These are phyloP conservation scores for Priocnemis perturbator DNA, from an alignment of 2,888 invertebrate species.

Conservation along the genomic window DNA sequence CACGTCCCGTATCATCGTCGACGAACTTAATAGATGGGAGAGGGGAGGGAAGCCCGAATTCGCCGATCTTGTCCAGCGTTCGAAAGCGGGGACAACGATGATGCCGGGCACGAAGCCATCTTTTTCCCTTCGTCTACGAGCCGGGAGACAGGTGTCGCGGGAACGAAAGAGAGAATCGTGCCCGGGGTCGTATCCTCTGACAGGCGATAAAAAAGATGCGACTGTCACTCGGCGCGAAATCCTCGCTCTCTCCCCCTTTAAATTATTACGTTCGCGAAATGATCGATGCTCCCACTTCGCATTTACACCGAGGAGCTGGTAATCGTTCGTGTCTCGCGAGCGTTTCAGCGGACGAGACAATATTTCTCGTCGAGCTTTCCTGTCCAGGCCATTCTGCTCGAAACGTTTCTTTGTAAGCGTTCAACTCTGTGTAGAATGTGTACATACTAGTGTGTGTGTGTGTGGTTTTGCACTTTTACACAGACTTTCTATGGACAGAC, in stretches of 20 bases:
- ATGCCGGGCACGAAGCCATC: conserved; percentile 17
- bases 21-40: no score
- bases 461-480: no score
- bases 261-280: conserved; percentile 46
- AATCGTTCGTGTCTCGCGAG: conserved; percentile 41
- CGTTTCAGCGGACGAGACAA: conserved; percentile 13
- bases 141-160: conserved; percentile 26
- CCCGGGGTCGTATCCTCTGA: conserved; percentile 16
- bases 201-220: conserved; percentile 29
- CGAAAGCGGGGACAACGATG: conserved; percentile 35
- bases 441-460: no score
- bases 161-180: conserved; percentile 29
- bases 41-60: conserved; percentile 3
- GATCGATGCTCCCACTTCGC: conserved; percentile 48
- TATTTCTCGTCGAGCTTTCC: conserved; percentile 7
- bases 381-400: neutral
- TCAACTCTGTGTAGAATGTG: no score
- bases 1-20: no score
- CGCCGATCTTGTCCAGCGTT: conserved; percentile 9
- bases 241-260: conserved; percentile 25
- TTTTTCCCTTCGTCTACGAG: neutral
- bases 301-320: conserved; percentile 38
- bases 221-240: conserved; percentile 22
- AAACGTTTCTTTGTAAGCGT: no score
- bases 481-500: no score